A percentile compares a stretch with the other conserved stretches of the same genome.
Conservation (phyloP, 92 coral and sea anemone genomes). For the Parazoanthus darwini region DNA sequence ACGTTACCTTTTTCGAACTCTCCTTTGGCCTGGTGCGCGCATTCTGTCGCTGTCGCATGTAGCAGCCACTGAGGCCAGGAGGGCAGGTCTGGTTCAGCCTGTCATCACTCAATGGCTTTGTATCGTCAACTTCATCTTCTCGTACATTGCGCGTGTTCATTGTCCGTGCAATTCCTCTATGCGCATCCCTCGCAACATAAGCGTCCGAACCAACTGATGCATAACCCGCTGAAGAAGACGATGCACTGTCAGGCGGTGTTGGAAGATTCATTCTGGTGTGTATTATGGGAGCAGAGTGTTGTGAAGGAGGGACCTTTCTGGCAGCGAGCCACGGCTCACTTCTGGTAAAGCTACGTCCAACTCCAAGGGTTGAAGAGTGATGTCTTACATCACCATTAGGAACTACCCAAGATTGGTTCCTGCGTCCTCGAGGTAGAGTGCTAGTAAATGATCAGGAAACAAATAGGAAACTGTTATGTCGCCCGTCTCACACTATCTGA, state of each 20-base stretch:
- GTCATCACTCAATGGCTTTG: conserved; percentile 17
- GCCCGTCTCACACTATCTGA: too few relatives aligned
- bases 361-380: conserved; percentile 23
- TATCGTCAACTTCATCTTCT: conserved; percentile 35
- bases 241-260: conserved; percentile 57
- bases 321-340: conserved; percentile 36
- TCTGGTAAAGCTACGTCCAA: conserved; percentile 12
- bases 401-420: background rate
- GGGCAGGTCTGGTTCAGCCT: conserved; percentile 56
- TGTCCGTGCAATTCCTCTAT: background rate
- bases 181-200: background rate
- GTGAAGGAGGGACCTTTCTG: background rate
- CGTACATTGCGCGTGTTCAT: background rate
- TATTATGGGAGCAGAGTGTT: background rate
- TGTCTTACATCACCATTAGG: background rate
- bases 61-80: conserved; percentile 56
- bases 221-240: conserved; percentile 36
- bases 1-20: background rate
- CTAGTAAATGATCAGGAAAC: background rate
- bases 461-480: too few relatives aligned
- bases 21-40: background rate
- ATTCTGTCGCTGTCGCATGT: conserved; percentile 39
- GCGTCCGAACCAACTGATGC: conserved; percentile 34
- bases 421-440: conserved; percentile 7
- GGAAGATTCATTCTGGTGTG: conserved; percentile 45